Evolutionary conservation across 2,113 vertebrate genomes (phyloP), one percentile per base, ranked within the genome.

Genomic region (Bubo bubo): DNA sequence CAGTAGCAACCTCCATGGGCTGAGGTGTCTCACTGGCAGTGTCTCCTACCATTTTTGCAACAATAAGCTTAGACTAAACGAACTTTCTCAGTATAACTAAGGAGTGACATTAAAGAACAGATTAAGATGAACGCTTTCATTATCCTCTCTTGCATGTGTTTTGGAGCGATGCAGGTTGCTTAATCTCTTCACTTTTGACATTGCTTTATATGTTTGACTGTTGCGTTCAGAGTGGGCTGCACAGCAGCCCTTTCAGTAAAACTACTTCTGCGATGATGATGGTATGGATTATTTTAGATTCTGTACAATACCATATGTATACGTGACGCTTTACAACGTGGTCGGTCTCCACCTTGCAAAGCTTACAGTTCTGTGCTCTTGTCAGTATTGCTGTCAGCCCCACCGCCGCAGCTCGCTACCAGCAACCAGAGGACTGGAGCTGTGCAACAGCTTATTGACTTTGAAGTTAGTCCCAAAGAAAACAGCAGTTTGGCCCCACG

Each of bases 381-480:
- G 70, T 28, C 71, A 27, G 45, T 12, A 17, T 28, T 73, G 55
- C 83, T n/a, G 26, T 34, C 79, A 32, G 81, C n/a, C 49, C 67
- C 27, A 13, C 43, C 2, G 2, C 16, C 7, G 4, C 64, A 16
- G 63, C 79, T 86, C 4, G 0, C 60, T 50, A 5, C 53, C 0
- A 0, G 21, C 77, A 58, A 56, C 56, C 75, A 3, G n/a, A 47
- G 21, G 4, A 32, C 74, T 67, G 41, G 39, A 85, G 77, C 41
- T 49, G 4, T 52, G 34, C 55, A 34, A 49, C 75, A 75, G 28
- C 53, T 41, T 43, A 14, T 16, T 64, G 85, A 66, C 90, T 91
- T 94, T 24, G 71, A 92, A 73, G 73, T 68, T 47, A 58, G 49
- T 62, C 84, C 86, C 85, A 82, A 72, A 81, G 73, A 91, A 89